Base-by-base conservation (phyloP, 2,888 invertebrate genomes). In the Nowickia ferox region DNA sequence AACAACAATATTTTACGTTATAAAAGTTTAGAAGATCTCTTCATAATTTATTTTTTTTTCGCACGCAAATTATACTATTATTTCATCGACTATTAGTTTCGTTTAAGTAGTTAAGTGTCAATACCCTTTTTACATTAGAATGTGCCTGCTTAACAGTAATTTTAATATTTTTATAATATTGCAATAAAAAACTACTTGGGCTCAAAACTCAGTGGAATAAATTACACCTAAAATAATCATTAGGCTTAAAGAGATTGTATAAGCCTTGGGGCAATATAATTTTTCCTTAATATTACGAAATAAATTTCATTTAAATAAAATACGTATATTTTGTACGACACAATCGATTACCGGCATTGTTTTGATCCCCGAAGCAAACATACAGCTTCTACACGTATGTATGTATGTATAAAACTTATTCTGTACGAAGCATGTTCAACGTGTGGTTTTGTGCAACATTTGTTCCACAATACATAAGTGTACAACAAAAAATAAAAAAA, bases 381-480 rank as follows among this genome's bases (percentile, higher is more conserved):
- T 80, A 59, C 61, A 78, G 17, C 61, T 40, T 40, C 1, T 38
- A 38, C 9, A 38, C 2, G 9, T 15, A 9, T 30, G 8, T 15
- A 30, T 38, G 19, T 22, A 59, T 65, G 74, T 59, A 48, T 11
- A 69, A 38, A 42, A 42, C 11, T 13, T 57, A 66, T 51, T 17
- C 9, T 22, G 51, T 44, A 17, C 15, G 40, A 59, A 51, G 10
- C 77, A 81, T 86, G 83, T 83, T 72, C 65, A 80, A 66, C 51
- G 11, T 86, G 86, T 63, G 86, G 86, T 83, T 83, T 79, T 71
- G 59, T 76, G 84, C 65, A 75, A 80, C 84, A 80, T 78, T 76
- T 84, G 65, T 15, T 13, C n/a, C 42, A 65, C 61, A 59, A 57
- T 65, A 59, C 17, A 19, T 30, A 74, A 13, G 66, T 48, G 19